These are phyloP conservation scores for Cataglyphis hispanica DNA, from an alignment of 1,140 invertebrate species.

Conservation along the genomic window DNA sequence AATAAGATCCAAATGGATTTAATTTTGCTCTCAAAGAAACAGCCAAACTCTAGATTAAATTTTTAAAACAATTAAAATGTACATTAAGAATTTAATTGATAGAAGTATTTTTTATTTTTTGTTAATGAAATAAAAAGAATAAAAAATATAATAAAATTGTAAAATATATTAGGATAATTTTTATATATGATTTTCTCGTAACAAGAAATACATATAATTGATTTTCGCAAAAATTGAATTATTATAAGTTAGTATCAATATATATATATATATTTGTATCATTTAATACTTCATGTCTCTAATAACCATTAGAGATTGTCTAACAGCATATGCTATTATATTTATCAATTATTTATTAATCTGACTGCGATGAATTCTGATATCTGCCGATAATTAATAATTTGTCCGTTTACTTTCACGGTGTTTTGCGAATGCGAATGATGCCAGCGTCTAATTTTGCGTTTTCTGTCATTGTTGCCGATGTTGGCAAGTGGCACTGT, in stretches of 20 bases:
- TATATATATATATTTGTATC: no score
- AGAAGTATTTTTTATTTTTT: not conserved
- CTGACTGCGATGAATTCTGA: not conserved
- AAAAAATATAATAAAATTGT: not conserved
- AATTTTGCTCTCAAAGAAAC: not conserved
- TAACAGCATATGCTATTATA: no score
- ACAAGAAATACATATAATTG: no score
- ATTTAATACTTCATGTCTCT: no score
- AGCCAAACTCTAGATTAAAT: not conserved
- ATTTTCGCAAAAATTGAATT: no score
- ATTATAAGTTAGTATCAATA: no score
- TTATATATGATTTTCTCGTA: no score
- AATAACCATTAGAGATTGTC: no score
- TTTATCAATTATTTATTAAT: no score
- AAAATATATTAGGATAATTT: no score
- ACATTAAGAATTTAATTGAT: not conserved
- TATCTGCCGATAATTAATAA: conserved; percentile 14
- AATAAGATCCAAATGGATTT: not conserved
- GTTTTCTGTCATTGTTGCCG: conserved; percentile 51
- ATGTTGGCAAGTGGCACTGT: conserved; percentile 23
- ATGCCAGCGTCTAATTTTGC: conserved; percentile 23
- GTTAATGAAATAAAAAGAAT: not conserved
- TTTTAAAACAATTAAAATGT: not conserved
- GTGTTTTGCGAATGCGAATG: not conserved
- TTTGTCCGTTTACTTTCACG: conserved; percentile 1